Evolutionary conservation across 2,888 invertebrate species (phyloP), one percentile per base, ranked within the genome.

Genomic region (Pomacea canaliculata): DNA sequence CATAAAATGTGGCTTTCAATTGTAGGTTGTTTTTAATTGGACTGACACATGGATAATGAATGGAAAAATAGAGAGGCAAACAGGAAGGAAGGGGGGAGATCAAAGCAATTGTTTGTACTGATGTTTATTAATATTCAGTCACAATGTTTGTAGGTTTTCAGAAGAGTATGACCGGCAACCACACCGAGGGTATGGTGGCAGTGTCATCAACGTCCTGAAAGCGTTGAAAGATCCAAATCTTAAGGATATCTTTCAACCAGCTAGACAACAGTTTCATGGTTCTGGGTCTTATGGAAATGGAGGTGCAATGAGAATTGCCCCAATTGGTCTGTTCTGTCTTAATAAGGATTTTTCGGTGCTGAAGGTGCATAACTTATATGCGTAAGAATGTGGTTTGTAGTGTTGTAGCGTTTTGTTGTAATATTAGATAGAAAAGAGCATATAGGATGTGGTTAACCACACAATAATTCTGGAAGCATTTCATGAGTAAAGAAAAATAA

Each of bases 241-340:
- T 62, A 93, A 71, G 9, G 87, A 95, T 89, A 91, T 94, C 3
- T 93, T 92, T 83, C 90, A 90, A 71, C 94, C 95, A 51, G 95
- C 94, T 5, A 91, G 88, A 71, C 92, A 93, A 82, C 94, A 94
- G 87, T 95, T 94, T 88, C 89, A 92, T 83, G 94, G 95, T 4
- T 83, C 85, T 16, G 95, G 95, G 1, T 95, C 95, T 2, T 94
- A 92, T 90, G 95, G 95, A n/a, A 95, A 95, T 90, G 95, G 95
- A 2, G 94, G 94, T 68, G 94, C 94, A 0, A 95, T 95, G 95
- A 91, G 95, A 84, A 92, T 94, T 49, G 91, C 94, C 46, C 95
- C 95, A 3, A 90, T 94, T 65, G 93, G 94, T 0, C 89, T 95
- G 68, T 94, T 93, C 83, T 84, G 81, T 12, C 79, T 83, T 73